These are phyloP conservation scores for Hoplodrina ambigua DNA, from an alignment of 2,888 invertebrate species.

Conservation along the genomic window DNA sequence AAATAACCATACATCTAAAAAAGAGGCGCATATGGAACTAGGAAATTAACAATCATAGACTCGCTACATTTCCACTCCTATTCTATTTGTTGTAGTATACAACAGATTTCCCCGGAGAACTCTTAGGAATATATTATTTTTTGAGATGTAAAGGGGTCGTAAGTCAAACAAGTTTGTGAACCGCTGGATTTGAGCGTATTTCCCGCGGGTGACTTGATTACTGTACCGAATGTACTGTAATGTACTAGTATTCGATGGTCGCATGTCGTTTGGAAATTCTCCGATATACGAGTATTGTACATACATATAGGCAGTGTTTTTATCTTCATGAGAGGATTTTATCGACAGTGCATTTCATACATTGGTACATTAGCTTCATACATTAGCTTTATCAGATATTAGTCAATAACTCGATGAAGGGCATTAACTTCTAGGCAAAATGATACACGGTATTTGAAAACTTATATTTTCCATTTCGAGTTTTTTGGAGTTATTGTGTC, in stretches of 20 bases:
- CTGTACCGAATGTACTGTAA: slow-evolving; percentile 39
- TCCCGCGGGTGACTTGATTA: slow-evolving; percentile 70
- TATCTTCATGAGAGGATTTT: too few relatives aligned
- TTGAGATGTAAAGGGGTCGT: slow-evolving; percentile 54
- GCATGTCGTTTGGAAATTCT: slow-evolving; percentile 13
- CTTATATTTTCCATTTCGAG: too few relatives aligned
- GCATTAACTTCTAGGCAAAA: too few relatives aligned
- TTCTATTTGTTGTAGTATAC: slow-evolving; percentile 55
- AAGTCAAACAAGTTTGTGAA: slow-evolving; percentile 64
- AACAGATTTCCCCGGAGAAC: slow-evolving; percentile 60
- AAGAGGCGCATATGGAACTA: slow-evolving; percentile 13
- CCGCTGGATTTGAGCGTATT: slow-evolving; percentile 67
- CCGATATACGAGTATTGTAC: not conserved
- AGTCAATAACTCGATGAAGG: too few relatives aligned
- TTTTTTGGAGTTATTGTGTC: too few relatives aligned
- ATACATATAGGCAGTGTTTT: not conserved
- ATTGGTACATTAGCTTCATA: too few relatives aligned
- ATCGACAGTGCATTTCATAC: too few relatives aligned
- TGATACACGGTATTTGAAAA: too few relatives aligned
- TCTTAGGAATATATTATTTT: slow-evolving; percentile 64
- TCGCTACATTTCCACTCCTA: slow-evolving; percentile 34
- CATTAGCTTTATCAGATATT: too few relatives aligned
- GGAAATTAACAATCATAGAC: slow-evolving; percentile 50
- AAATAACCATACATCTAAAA: not conserved
- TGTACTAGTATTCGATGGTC: slow-evolving; percentile 38